A percentile compares a stretch with the other conserved stretches of the same genome.
Evolutionary conservation across 2,888 invertebrate species (phyloP).

Genomic region (Maniola hyperantus): DNA sequence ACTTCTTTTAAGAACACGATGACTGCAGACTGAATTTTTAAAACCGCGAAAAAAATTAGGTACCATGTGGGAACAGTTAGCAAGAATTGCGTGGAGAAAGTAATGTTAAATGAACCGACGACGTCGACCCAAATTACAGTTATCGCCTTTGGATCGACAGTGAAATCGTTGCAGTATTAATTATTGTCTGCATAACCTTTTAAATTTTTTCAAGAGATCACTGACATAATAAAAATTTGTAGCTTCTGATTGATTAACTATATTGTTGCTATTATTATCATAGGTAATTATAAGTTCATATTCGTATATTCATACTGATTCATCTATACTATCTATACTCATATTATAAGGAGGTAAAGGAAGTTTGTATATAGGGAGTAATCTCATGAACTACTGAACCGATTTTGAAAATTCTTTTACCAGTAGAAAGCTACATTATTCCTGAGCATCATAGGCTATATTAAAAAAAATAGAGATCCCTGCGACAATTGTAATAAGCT

Average conservation of each 20-base stretch:
- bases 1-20: neutral
- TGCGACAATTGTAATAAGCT: too few relatives aligned
- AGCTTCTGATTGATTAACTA: neutral
- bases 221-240: neutral
- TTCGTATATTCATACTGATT: neutral
- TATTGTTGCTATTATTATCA: neutral
- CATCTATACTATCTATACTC: too few relatives aligned
- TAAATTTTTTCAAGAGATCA: constrained; percentile 1
- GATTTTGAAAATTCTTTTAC: too few relatives aligned
- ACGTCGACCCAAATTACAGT: constrained; percentile 57
- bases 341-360: too few relatives aligned
- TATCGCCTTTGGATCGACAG: constrained; percentile 51
- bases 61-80: constrained; percentile 37
- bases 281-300: neutral
- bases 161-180: constrained; percentile 43
- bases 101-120: constrained; percentile 59
- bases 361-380: too few relatives aligned
- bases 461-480: too few relatives aligned
- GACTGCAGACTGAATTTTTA: neutral
- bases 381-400: too few relatives aligned
- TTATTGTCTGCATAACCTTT: constrained; percentile 5
- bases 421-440: too few relatives aligned
- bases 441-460: too few relatives aligned
- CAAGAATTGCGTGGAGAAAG: constrained; percentile 55
- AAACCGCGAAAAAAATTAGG: constrained; percentile 20